Evolutionary conservation across 2,888 invertebrate species (phyloP).

Genomic region (Uloborus plumipes): DNA sequence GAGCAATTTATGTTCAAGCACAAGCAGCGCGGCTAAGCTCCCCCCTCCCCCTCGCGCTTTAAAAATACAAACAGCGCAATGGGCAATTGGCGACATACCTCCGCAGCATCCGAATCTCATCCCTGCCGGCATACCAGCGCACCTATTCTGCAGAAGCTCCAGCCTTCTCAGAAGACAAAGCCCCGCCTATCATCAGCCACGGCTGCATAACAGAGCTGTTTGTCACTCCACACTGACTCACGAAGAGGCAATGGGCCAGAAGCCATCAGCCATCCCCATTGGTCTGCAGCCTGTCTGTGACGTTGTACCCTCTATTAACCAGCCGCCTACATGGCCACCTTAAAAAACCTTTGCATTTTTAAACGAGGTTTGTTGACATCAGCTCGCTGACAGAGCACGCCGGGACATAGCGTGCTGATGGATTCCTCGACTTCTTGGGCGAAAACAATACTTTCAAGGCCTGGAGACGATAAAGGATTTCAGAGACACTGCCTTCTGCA

Average conservation of each 20-base stretch:
- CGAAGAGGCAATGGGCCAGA: slow-evolving; percentile 37
- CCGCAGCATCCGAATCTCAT: slow-evolving; percentile 40
- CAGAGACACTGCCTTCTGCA: no score
- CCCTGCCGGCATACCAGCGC: slow-evolving; percentile 16
- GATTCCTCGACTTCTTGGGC: no score
- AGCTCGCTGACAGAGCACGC: background rate
- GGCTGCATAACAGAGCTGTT: slow-evolving; percentile 50
- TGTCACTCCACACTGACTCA: slow-evolving; percentile 43
- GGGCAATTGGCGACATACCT: slow-evolving; percentile 34
- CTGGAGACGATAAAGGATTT: no score
- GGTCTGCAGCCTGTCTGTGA: slow-evolving; percentile 21
- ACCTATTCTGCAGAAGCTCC: slow-evolving; percentile 26
- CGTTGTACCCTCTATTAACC: background rate
- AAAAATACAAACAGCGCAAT: slow-evolving; percentile 2
- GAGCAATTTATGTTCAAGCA: no score
- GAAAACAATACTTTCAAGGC: no score
- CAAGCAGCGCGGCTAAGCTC: no score
- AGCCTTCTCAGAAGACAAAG: slow-evolving; percentile 18
- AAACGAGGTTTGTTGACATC: slow-evolving; percentile 41
- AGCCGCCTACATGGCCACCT: slow-evolving; percentile 29
- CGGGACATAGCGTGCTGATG: no score
- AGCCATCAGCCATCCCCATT: slow-evolving; percentile 34
- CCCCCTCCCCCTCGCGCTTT: no score
- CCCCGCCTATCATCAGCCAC: slow-evolving; percentile 32
- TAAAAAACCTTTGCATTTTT: slow-evolving; percentile 30